Base-by-base conservation (phyloP, 2,888 invertebrate species). In the Mesochorus sp. region DNA sequence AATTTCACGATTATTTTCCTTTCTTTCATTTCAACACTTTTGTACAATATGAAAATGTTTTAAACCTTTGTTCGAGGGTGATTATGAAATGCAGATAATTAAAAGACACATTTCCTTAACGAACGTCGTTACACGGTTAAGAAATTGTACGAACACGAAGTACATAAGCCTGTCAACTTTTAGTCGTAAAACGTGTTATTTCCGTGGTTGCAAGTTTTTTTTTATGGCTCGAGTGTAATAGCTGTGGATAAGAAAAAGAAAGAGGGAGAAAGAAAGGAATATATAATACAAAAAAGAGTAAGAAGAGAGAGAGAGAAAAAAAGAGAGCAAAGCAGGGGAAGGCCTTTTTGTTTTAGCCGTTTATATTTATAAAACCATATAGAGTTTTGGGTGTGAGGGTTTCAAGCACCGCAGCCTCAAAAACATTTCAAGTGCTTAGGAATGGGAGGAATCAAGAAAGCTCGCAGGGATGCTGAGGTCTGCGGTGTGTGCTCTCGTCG, bases 341-440 rank as follows among this genome's bases (percentile, higher is more conserved):
- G 37, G 26, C 67, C 34, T 17, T 68, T 39, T 26, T 21, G 34
- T 49, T 62, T 49, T 42, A 26, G 12, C 42, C 17, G 68, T 70
- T 73, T 73, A 64, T 66, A 74, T 78, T 77, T 77, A 77, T 77
- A 62, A 77, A 73, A 62, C 24, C 39, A 24, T 53, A 44, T 51
- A 71, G 47, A n/a, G n/a, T n/a, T n/a, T 31, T 19, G 42, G 28
- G 28, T 39, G 14, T 12, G 19, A 47, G 12, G 24, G 24, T 5
- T 14, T 49, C 24, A n/a, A n/a, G 24, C 14, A 31, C 4, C 21
- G 8, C 26, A 61, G 26, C 21, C 21, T 34, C 53, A 31, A 24
- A 72, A 72, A 67, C 34, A 24, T 28, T 71, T 59, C 24, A 66
- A 55, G 28, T 59, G 64, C 28, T 49, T 14, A 47, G 3, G 24